phyloP scores from a whole-genome alignment of 1,140 invertebrate species.

The Globodera rostochiensis region DNA sequence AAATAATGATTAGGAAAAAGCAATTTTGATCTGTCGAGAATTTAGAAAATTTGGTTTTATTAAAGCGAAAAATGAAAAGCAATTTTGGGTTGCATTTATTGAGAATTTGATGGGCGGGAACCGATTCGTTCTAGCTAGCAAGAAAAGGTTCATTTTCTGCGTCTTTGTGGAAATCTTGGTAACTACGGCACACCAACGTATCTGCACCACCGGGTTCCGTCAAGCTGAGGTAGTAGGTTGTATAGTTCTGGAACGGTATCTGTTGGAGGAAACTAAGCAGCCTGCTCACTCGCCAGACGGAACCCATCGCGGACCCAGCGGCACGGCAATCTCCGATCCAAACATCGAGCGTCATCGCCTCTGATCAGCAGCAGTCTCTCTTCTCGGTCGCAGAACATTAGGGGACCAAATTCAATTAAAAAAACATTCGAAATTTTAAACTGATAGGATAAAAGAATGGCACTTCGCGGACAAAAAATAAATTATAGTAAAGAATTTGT shows the following conservation, averaged over 20 bases:
- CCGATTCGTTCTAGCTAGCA: too few relatives aligned
- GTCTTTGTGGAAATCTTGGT: too few relatives aligned
- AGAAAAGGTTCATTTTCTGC: too few relatives aligned
- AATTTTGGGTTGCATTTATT: too few relatives aligned
- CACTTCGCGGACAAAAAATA: not conserved
- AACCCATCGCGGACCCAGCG: not conserved
- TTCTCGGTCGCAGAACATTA: not conserved
- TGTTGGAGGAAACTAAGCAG: constrained; percentile 51
- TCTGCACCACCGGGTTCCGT: not conserved
- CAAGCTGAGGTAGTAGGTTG: constrained; percentile 62
- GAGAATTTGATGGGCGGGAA: too few relatives aligned
- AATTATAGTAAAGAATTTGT: too few relatives aligned
- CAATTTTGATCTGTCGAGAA: too few relatives aligned
- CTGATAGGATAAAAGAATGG: not conserved
- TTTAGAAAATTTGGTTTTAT: too few relatives aligned
- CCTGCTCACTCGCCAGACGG: constrained; percentile 50
- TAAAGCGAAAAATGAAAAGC: too few relatives aligned
- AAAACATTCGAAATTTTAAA: not conserved
- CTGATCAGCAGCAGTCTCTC: not conserved
- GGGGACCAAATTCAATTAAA: not conserved
- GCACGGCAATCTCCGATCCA: not conserved
- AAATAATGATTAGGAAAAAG: too few relatives aligned
- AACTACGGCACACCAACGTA: not conserved
- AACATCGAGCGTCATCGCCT: not conserved
- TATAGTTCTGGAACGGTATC: constrained; percentile 57